Evolutionary conservation across 1,140 invertebrate genomes (phyloP).

Genomic region (Oryctes rhinoceros): DNA sequence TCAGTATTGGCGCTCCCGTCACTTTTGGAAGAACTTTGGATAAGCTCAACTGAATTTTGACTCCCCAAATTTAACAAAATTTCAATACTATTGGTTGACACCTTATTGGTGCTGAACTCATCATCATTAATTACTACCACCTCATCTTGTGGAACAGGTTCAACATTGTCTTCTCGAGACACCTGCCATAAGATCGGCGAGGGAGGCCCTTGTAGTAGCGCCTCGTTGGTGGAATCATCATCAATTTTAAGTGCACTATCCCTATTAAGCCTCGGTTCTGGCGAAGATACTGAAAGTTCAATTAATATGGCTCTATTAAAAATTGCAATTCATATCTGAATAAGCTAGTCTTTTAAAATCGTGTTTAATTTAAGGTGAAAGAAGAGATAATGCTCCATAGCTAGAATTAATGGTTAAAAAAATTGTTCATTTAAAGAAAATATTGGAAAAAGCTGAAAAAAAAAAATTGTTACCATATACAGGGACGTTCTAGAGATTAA

Average conservation of each 20-base stretch:
- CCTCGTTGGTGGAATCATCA: background rate
- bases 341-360: constrained; percentile 32
- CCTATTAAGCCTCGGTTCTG: background rate
- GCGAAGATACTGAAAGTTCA: background rate
- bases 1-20: background rate
- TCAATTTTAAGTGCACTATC: background rate
- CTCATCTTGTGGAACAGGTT: background rate
- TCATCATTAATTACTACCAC: background rate
- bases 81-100: background rate
- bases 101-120: too few species aligned
- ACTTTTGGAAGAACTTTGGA: background rate
- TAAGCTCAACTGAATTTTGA: background rate
- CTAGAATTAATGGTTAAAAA: constrained; percentile 2
- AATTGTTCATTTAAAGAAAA: background rate
- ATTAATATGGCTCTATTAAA: background rate
- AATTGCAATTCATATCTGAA: background rate
- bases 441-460: background rate
- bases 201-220: background rate
- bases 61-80: background rate
- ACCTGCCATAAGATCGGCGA: constrained; percentile 11
- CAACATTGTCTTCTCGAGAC: background rate
- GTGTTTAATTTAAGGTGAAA: constrained; percentile 7
- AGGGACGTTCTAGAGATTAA: background rate
- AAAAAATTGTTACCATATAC: background rate
- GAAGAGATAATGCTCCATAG: background rate